phyloP scores from a whole-genome alignment of 2,797 vertebrate species.

The Chaetodon trifasciatus region DNA sequence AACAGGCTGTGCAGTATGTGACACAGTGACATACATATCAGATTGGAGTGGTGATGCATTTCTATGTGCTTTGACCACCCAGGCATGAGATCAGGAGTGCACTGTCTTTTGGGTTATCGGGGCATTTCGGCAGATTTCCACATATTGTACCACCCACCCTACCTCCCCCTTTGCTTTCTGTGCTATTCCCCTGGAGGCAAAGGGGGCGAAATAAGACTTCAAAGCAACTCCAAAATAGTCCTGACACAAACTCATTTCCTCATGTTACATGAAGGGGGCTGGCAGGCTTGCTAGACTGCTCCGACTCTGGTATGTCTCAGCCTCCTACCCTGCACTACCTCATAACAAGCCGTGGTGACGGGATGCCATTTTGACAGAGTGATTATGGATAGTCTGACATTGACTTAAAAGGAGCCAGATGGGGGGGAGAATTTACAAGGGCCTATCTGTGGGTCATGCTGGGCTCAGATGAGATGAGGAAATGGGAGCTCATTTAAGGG shows the following conservation, averaged over 20 bases:
- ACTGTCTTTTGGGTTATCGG: constrained; percentile 73
- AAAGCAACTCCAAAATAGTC: constrained; percentile 87
- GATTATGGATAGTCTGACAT: constrained; percentile 80
- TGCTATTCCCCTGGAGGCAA: constrained; percentile 79
- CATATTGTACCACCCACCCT: constrained; percentile 56
- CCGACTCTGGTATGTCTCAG: constrained; percentile 75
- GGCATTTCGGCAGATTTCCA: constrained; percentile 74
- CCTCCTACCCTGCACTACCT: constrained; percentile 72
- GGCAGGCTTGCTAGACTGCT: constrained; percentile 66
- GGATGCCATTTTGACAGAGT: constrained; percentile 79
- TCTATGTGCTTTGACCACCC: constrained; percentile 59
- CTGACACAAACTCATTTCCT: constrained; percentile 88
- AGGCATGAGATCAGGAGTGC: constrained; percentile 54
- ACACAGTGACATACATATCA: constrained; percentile 38
- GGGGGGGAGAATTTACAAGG: constrained; percentile 70
- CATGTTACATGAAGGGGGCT: constrained; percentile 80
- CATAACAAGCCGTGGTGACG: constrained; percentile 77
- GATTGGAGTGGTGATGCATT: constrained; percentile 18
- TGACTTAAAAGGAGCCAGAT: constrained; percentile 81
- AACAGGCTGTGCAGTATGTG: background rate
- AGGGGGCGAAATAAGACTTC: constrained; percentile 87
- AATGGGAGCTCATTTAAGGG: constrained; percentile 77
- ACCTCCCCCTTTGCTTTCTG: constrained; percentile 61
- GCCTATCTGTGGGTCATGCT: constrained; percentile 72
- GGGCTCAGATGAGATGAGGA: constrained; percentile 77